A percentile compares a stretch with the other conserved stretches of the same genome.
Conservation (phyloP, 2,797 vertebrate genomes). For the Phalloptychus januarius region DNA sequence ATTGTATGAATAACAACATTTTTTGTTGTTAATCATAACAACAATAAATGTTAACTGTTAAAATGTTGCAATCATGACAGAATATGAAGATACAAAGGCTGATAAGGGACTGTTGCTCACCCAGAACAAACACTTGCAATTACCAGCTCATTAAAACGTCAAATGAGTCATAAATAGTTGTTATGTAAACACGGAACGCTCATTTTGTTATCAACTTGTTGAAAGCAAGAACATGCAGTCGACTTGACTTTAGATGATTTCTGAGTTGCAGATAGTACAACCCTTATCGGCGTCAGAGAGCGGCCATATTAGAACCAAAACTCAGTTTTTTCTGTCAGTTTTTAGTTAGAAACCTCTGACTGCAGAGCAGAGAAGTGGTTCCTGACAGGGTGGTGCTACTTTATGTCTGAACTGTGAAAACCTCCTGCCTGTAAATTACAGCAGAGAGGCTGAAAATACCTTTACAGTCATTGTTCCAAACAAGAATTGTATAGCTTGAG, state of each 20-base stretch:
- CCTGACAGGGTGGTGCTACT: background rate
- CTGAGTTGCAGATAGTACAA: background rate
- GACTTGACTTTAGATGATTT: background rate
- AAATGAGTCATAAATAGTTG: background rate
- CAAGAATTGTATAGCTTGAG: background rate
- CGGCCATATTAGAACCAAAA: background rate
- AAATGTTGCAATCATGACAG: background rate
- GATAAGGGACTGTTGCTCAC: background rate
- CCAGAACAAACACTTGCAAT: background rate
- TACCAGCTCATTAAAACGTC: background rate
- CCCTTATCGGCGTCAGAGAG: background rate
- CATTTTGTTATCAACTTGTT: constrained; percentile 8
- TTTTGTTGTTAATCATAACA: too few relatives aligned
- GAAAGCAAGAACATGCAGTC: background rate
- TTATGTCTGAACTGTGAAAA: background rate
- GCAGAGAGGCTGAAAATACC: background rate
- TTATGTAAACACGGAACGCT: background rate
- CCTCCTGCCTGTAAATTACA: background rate
- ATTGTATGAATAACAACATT: background rate
- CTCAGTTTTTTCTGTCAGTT: constrained; percentile 4
- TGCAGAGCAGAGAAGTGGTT: background rate
- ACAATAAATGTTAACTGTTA: too few relatives aligned
- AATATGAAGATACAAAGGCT: background rate
- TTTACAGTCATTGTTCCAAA: background rate
- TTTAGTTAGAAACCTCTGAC: background rate